A percentile compares a stretch with the other conserved stretches of the same genome.
phyloP scores from a whole-genome alignment of 2,797 vertebrate species.

The Triplophysa yarkandensis region DNA sequence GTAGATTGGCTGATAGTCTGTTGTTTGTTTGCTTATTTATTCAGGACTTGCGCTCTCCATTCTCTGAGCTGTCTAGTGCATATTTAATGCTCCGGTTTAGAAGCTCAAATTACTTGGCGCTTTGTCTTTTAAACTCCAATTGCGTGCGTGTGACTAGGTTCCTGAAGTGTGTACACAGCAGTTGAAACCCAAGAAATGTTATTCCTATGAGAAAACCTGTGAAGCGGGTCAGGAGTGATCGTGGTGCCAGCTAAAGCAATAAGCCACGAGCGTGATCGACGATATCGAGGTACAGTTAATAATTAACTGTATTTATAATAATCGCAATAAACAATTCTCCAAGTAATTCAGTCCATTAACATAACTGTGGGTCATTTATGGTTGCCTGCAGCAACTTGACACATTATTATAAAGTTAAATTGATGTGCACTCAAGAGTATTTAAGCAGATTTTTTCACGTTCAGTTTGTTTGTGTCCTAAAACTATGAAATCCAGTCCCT shows the following conservation, averaged over 20 bases:
- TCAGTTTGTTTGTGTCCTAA: neutral
- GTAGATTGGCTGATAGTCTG: constrained; percentile 40
- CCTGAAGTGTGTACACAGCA: neutral
- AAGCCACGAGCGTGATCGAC: constrained; percentile 3
- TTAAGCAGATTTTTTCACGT: neutral
- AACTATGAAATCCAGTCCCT: too few relatives aligned
- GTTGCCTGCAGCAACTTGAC: neutral
- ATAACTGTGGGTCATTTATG: neutral
- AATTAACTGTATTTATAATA: neutral
- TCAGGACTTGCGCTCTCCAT: constrained; percentile 49
- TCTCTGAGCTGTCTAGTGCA: constrained; percentile 75
- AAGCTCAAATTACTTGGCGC: constrained; percentile 51
- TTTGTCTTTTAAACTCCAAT: constrained; percentile 17
- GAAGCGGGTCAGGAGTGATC: constrained; percentile 5
- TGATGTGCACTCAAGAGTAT: neutral
- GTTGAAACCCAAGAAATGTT: neutral
- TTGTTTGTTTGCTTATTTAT: constrained; percentile 49
- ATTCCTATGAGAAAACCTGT: neutral
- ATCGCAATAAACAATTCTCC: neutral
- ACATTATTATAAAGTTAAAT: neutral
- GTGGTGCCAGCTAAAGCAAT: constrained; percentile 4
- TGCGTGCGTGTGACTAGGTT: neutral
- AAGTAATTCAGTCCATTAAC: neutral
- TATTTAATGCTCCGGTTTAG: constrained; percentile 75
- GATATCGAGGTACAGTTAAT: neutral